These are phyloP conservation scores for Lasioglossum malachurum DNA, from an alignment of 2,888 invertebrate species.

Conservation along the genomic window DNA sequence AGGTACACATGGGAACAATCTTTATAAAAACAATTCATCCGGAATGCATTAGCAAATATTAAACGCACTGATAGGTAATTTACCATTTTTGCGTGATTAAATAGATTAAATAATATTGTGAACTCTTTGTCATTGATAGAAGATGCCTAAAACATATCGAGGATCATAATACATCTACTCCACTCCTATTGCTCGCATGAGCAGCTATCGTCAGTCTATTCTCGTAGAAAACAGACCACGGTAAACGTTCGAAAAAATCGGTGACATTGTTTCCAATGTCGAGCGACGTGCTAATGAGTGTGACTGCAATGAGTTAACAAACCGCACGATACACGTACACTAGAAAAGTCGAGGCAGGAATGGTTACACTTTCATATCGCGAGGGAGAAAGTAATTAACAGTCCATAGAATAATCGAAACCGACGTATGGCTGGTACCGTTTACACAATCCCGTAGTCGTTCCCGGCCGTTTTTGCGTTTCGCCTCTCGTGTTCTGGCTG, in stretches of 20 bases:
- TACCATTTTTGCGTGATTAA: neutral
- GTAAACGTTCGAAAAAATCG: neutral
- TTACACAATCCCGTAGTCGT: neutral
- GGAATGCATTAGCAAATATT: too few relatives aligned
- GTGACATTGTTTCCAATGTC: neutral
- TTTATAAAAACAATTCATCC: neutral
- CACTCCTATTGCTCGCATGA: neutral
- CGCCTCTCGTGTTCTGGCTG: neutral
- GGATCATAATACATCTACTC: neutral
- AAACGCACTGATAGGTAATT: too few relatives aligned
- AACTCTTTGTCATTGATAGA: too few relatives aligned
- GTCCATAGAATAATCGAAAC: neutral
- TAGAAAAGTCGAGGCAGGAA: neutral
- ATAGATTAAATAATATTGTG: too few relatives aligned
- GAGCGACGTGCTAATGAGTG: neutral
- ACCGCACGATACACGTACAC: neutral
- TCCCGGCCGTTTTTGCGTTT: neutral
- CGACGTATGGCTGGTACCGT: neutral
- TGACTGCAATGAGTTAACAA: neutral
- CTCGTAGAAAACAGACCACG: neutral
- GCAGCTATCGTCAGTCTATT: neutral
- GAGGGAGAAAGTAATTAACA: conserved; percentile 41
- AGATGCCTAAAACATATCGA: too few relatives aligned
- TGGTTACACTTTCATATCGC: conserved; percentile 26
- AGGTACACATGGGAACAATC: neutral